A percentile compares a stretch with the other conserved stretches of the same genome.
Conservation (phyloP, 1,140 invertebrate genomes). For the Leptopilina clavipes region DNA sequence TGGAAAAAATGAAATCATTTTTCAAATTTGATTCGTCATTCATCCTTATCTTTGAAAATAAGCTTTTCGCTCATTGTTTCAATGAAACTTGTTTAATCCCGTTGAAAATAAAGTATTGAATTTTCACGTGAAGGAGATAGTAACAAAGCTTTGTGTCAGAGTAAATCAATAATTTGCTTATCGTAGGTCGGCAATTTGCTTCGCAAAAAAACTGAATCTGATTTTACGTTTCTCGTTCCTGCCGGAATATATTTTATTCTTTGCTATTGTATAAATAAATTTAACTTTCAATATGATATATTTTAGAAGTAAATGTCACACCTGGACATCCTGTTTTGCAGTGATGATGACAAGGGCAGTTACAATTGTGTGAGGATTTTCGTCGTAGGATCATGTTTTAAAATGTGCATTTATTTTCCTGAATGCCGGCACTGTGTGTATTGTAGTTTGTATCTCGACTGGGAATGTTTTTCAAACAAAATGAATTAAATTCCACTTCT, state of each 20-base stretch:
- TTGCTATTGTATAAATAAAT: too few species aligned
- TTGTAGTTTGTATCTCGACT: too few species aligned
- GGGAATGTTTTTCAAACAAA: neutral
- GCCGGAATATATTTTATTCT: too few species aligned
- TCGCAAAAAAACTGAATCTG: too few species aligned
- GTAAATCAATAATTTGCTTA: constrained; percentile 17
- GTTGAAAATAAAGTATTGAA: neutral
- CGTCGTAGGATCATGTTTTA: constrained; percentile 61
- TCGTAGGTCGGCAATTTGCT: constrained; percentile 14
- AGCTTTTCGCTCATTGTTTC: neutral
- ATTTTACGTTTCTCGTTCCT: neutral
- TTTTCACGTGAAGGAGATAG: neutral
- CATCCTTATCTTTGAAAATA: too few species aligned
- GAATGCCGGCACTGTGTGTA: neutral
- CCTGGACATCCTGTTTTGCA: constrained; percentile 70
- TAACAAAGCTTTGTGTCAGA: neutral
- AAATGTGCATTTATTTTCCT: neutral
- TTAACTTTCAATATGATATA: neutral
- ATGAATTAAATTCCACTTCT: neutral
- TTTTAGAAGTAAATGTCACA: constrained; percentile 50
- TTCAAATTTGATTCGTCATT: too few species aligned
- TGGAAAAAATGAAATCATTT: too few species aligned
- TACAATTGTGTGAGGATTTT: constrained; percentile 66
- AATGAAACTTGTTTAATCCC: neutral
- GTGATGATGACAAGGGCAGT: constrained; percentile 71